Percentiles rank a stretch among this genome's conserved stretches.
phyloP scores from a whole-genome alignment of 2,888 invertebrate species.

The Micoletzkya japonica region DNA sequence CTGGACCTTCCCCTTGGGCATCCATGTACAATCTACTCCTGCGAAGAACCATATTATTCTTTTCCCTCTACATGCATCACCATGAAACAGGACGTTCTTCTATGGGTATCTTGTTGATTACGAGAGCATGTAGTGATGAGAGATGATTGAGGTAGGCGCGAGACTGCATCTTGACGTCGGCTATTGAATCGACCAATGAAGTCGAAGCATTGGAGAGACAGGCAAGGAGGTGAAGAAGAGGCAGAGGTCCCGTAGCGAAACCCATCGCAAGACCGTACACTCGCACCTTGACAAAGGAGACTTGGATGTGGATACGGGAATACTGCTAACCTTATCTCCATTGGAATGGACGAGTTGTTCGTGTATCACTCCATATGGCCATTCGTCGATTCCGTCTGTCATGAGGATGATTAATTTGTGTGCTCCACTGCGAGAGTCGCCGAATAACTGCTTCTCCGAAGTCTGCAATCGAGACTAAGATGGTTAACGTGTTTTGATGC shows the following conservation, averaged over 20 bases:
- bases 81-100: slow-evolving; percentile 49
- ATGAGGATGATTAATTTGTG: slow-evolving; percentile 70
- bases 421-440: slow-evolving; percentile 65
- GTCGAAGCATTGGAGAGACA: slow-evolving; percentile 41
- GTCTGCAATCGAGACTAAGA: background rate
- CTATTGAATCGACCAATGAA: slow-evolving; percentile 50
- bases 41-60: background rate
- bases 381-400: slow-evolving; percentile 70
- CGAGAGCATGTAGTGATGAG: slow-evolving; percentile 39
- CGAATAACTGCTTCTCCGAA: slow-evolving; percentile 29
- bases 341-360: slow-evolving; percentile 51
- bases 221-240: slow-evolving; percentile 49
- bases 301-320: background rate
- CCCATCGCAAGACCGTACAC: slow-evolving; percentile 61
- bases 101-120: slow-evolving; percentile 32
- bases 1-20: slow-evolving; percentile 53
- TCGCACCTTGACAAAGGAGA: slow-evolving; percentile 40
- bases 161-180: slow-evolving; percentile 56
- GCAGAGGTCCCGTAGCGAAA: slow-evolving; percentile 51
- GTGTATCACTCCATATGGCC: slow-evolving; percentile 67
- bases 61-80: slow-evolving; percentile 30
- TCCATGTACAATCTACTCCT: slow-evolving; percentile 59
- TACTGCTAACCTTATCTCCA: slow-evolving; percentile 29
- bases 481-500: background rate
- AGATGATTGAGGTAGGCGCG: slow-evolving; percentile 50